Percentiles rank a stretch among this genome's conserved stretches.
These are phyloP conservation scores for Trichonephila clavipes DNA, from an alignment of 1,140 invertebrate species.

Conservation along the genomic window DNA sequence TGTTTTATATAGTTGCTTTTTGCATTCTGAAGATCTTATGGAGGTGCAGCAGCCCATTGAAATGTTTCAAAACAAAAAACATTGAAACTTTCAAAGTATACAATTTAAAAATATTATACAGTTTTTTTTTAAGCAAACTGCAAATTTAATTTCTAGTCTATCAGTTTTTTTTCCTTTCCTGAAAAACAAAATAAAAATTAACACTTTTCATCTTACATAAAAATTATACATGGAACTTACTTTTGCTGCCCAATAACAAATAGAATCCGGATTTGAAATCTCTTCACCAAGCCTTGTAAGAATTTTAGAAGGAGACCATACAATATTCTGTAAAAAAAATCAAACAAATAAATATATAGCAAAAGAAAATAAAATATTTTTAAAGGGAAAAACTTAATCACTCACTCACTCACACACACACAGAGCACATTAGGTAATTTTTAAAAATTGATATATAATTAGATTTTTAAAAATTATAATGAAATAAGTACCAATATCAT, in stretches of 20 bases:
- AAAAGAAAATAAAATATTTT: background rate
- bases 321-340: slow-evolving; percentile 82
- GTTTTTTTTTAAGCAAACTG: background rate
- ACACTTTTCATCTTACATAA: too few relatives aligned
- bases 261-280: slow-evolving; percentile 94
- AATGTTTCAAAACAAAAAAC: background rate
- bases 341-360: background rate
- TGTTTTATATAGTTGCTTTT: too few relatives aligned
- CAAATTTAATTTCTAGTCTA: too few relatives aligned
- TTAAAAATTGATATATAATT: too few relatives aligned
- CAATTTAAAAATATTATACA: too few relatives aligned
- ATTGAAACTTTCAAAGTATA: background rate
- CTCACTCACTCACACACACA: too few relatives aligned
- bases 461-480: too few relatives aligned
- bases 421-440: too few relatives aligned
- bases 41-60: background rate
- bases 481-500: too few relatives aligned
- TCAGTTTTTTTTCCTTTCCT: too few relatives aligned
- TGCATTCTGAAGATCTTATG: too few relatives aligned
- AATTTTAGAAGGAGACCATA: slow-evolving; percentile 97
- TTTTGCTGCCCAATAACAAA: slow-evolving; percentile 98
- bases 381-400: background rate
- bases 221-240: slow-evolving; percentile 76
- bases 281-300: slow-evolving; percentile 91
- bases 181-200: too few relatives aligned